Evolutionary conservation across 2,888 invertebrate species (phyloP), one percentile per base, ranked within the genome.

Genomic region (Eupithecia insigniata): DNA sequence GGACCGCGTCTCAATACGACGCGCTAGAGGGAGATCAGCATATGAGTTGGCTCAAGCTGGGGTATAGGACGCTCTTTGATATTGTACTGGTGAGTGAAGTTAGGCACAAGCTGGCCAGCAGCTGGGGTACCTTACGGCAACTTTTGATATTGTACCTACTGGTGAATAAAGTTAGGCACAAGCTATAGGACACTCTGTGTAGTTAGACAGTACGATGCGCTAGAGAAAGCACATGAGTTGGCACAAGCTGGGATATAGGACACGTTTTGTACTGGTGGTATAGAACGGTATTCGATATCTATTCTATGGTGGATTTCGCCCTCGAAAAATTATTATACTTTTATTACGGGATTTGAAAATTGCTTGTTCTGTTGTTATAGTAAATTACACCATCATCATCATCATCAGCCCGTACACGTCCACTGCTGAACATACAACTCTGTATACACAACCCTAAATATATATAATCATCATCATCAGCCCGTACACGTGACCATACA

Each of bases 1-100:
- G 83, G 0, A 87, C 89, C 0, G 70, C 78, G 6, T 81, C 85
- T 0, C 74, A 34, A 0, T 90, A 85, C 32, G 75, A 80, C 0
- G 84, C 86, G 51, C n/a, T 90, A 46, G 84, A 73, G 0, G 91
- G 91, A 0, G 66, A 86, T 5, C 87, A 87, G 51, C 84, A 87
- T 7, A 77, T 87, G 75, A 90, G 90, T 61, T 91, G 90, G 90
- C 84, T 87, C 7, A 76, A 68, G 5, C 26, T 84, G 0, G 91
- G 91, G 0, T 90, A 90, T 22, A 84, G 80, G 26, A 91, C 90
- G 0, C 82, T 90, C 4, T 89, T 91, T 66, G 83, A 90, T 8
- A 84, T 90, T 4, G 46, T 90, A 28, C 55, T 83, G 80, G 82
- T 84, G 16, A 81, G 81, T 69, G 30, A 32, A 32, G 18, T n/a